phyloP scores from a whole-genome alignment of 2,888 invertebrate genomes.

The Brachynemurus nebulosus region DNA sequence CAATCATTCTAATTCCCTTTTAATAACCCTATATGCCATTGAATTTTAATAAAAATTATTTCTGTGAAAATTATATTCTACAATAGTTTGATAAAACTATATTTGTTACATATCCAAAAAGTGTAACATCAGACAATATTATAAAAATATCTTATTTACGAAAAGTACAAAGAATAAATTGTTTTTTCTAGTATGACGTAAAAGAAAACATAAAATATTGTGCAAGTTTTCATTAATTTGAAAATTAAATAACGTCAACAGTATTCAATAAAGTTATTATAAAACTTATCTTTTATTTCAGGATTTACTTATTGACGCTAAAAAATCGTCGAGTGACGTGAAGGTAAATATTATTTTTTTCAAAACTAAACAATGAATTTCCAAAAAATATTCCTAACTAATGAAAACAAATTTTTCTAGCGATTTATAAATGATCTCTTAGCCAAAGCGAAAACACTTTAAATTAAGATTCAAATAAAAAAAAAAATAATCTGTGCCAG shows the following conservation, averaged over 20 bases:
- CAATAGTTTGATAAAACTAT: too few relatives aligned
- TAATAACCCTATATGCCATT: too few relatives aligned
- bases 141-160: too few relatives aligned
- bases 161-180: too few relatives aligned
- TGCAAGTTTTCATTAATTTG: too few relatives aligned
- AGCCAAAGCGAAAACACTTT: conserved; percentile 80
- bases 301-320: conserved; percentile 68
- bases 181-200: too few relatives aligned
- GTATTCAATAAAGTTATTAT: not conserved
- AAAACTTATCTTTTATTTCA: conserved; percentile 33
- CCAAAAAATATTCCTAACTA: conserved; percentile 10
- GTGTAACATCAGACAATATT: too few relatives aligned
- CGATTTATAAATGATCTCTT: conserved; percentile 83
- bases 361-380: conserved; percentile 3
- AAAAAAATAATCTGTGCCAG: conserved; percentile 11
- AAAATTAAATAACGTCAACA: conserved; percentile 1
- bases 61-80: too few relatives aligned
- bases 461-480: conserved; percentile 33
- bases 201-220: too few relatives aligned
- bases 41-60: too few relatives aligned
- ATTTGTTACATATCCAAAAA: too few relatives aligned
- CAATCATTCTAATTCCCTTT: too few relatives aligned
- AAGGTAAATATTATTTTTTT: conserved; percentile 46
- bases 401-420: conserved; percentile 38
- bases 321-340: conserved; percentile 76